Evolutionary conservation across 2,113 vertebrate species (phyloP), one percentile per base, ranked within the genome.

Genomic region (Lepus europaeus): DNA sequence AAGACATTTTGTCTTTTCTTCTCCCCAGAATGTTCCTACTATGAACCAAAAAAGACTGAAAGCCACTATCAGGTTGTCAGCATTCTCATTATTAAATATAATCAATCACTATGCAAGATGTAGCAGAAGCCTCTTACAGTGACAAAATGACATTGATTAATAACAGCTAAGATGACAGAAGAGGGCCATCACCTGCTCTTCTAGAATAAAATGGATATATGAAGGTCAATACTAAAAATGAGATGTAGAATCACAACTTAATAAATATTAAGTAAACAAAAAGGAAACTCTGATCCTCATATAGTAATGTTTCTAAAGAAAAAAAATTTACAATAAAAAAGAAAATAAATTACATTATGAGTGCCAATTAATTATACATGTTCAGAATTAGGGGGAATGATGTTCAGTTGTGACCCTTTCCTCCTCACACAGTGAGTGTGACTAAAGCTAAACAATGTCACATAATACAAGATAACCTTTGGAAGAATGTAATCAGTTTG

Each of bases 121-220:
- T 0, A 16, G 33, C 59, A 29, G 91, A 89, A 84, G 73, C 1
- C 3, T 63, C 27, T 56, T 59, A 73, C 10, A 64, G 33, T 61
- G 36, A 25, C 9, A 74, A 51, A 70, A 14, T 14, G 27, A 74
- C 4, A 20, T 0, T 69, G 83, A 88, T 0, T 1, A 20, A 25
- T 59, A 12, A 90, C 56, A 14, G 56, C 5, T 49, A 1, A 22
- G 0, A 0, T 16, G 22, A 79, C 23, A 72, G 39, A 81, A 84
- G 36, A 70, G 23, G 0, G 31, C 2, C 0, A 0, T 0, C 0
- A 10, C 0, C 31, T 27, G 5, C 3, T 81, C 70, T 66, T 88
- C 0, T 2, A 70, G 56, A 95, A 96, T 39, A 14, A 78, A 90
- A 89, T 36, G 31, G 49, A 5, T n/a, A 91, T 59, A 91, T 20